phyloP scores from a whole-genome alignment of 2,797 vertebrate genomes.

The Cebuella pygmaea region DNA sequence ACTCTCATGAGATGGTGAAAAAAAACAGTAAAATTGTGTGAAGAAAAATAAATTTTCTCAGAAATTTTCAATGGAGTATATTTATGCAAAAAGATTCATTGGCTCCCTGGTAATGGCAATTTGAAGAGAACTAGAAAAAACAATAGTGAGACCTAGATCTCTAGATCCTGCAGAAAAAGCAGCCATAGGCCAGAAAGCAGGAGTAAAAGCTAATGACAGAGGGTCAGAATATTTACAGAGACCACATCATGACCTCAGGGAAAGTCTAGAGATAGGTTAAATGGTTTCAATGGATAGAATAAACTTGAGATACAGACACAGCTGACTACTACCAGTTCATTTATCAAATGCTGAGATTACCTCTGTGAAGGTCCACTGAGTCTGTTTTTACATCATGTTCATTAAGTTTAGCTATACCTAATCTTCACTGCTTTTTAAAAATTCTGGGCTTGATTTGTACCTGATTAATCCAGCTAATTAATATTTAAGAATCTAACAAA shows the following conservation, averaged over 20 bases:
- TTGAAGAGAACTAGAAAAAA: not conserved
- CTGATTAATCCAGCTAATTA: not conserved
- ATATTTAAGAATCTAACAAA: not conserved
- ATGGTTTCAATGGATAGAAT: not conserved
- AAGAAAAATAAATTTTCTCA: not conserved
- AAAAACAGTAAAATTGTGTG: not conserved
- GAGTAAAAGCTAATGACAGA: not conserved
- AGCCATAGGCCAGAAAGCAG: accelerated
- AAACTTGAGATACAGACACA: not conserved
- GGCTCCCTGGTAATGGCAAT: not conserved
- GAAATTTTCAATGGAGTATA: not conserved
- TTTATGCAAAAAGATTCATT: not conserved
- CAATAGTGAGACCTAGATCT: no score
- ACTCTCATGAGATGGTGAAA: not conserved
- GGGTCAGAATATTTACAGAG: not conserved
- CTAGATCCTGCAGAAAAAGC: not conserved
- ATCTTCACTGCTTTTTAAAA: not conserved
- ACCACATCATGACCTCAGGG: not conserved
- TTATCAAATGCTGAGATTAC: not conserved
- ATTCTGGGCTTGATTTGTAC: not conserved
- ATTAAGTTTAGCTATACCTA: not conserved
- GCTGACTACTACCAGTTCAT: no score
- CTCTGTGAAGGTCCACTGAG: not conserved
- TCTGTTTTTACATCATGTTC: not conserved
- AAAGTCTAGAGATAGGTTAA: not conserved